Percentiles rank a stretch among this genome's conserved stretches.
phyloP scores from a whole-genome alignment of 2,888 invertebrate species.

The Orthosia cruda region DNA sequence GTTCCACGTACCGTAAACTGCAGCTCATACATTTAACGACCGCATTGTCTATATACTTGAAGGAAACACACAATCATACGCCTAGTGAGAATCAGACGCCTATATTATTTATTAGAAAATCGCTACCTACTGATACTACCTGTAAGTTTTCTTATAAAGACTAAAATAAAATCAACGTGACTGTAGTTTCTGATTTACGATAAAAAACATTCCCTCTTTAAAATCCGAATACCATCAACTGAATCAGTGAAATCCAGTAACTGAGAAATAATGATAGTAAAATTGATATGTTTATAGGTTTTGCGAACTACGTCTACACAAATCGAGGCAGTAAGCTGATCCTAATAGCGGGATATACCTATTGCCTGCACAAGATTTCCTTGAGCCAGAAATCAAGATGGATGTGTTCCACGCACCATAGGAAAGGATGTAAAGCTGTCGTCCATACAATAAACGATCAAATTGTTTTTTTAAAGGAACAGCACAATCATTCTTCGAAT shows the following conservation, averaged over 20 bases:
- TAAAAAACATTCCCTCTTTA: too few species aligned
- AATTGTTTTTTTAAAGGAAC: slow-evolving; percentile 16
- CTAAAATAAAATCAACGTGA: too few species aligned
- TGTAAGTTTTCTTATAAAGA: too few species aligned
- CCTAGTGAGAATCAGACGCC: not conserved
- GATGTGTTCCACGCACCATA: slow-evolving; percentile 48
- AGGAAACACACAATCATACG: slow-evolving; percentile 26
- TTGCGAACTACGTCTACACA: slow-evolving; percentile 36
- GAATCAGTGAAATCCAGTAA: not conserved
- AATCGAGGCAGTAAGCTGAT: slow-evolving; percentile 34
- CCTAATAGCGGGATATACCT: slow-evolving; percentile 40
- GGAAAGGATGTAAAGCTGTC: slow-evolving; percentile 36
- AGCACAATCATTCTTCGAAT: slow-evolving; percentile 30
- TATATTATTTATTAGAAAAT: too few species aligned
- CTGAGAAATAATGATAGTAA: not conserved
- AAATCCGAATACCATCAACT: too few species aligned
- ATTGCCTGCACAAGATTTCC: slow-evolving; percentile 18
- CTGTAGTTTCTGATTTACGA: too few species aligned
- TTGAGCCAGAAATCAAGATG: slow-evolving; percentile 14
- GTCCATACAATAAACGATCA: slow-evolving; percentile 38
- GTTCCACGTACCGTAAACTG: slow-evolving; percentile 38
- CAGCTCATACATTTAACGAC: slow-evolving; percentile 16
- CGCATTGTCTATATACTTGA: slow-evolving; percentile 14
- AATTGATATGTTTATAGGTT: not conserved
- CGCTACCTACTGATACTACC: too few species aligned